phyloP scores from a whole-genome alignment of 2,113 vertebrate genomes.

The Erythrolamprus reginae region DNA sequence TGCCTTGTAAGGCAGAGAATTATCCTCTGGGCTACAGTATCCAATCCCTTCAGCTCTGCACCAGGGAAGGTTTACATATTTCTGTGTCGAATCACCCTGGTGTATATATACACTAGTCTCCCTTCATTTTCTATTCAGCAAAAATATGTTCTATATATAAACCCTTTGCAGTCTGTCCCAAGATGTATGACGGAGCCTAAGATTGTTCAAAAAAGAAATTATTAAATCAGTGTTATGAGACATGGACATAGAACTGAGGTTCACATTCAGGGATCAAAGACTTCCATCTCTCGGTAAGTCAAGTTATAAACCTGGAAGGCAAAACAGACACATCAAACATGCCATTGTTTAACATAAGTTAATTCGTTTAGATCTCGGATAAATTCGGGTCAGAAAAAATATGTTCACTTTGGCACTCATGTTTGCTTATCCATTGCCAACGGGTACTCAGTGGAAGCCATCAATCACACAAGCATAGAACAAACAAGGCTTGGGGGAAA shows the following conservation, averaged over 20 bases:
- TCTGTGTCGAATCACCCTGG: no score
- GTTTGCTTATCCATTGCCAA: constrained; percentile 19
- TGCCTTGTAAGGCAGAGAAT: no score
- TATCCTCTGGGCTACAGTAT: no score
- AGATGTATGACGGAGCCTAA: neutral
- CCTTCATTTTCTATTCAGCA: no score
- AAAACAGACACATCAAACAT: neutral
- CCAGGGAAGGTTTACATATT: no score
- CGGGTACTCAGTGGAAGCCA: neutral
- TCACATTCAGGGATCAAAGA: constrained; percentile 15
- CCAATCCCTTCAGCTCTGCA: no score
- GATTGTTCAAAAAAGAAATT: neutral
- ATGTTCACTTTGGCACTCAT: neutral
- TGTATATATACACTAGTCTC: no score
- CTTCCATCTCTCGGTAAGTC: neutral
- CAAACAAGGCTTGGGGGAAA: neutral
- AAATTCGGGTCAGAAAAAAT: constrained; percentile 22
- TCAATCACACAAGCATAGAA: neutral
- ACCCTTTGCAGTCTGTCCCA: neutral
- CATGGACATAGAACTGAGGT: neutral
- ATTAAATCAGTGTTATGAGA: neutral
- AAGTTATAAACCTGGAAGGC: neutral
- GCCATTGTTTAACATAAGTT: constrained; percentile 4
- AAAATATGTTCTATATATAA: no score
- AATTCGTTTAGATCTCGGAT: constrained; percentile 14